Conservation (phyloP, 1,140 invertebrate species). For the Drosophila ambigua region DNA sequence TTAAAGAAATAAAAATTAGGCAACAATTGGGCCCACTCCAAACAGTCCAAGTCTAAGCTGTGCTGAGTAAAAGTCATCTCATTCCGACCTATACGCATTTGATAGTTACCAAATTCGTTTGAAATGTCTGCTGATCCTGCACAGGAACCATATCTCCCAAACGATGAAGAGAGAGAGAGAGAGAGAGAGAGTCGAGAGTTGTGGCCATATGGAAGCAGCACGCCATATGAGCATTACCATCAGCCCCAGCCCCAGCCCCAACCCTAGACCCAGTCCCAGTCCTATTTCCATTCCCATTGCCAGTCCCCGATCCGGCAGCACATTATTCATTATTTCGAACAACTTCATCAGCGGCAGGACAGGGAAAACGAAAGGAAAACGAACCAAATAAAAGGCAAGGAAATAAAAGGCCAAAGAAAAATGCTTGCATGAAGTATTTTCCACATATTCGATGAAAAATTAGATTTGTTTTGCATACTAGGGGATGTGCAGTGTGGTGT, state of each 20-base stretch:
- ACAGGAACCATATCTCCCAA: background rate
- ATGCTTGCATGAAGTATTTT: constrained; percentile 35
- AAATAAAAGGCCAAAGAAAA: background rate
- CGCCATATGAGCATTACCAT: constrained; percentile 71
- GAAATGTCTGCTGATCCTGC: background rate
- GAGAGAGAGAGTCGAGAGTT: constrained; percentile 15
- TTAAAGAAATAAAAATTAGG: too few relatives aligned
- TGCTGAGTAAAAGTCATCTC: too few relatives aligned
- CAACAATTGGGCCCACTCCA: too few relatives aligned
- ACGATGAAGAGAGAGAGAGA: constrained; percentile 13
- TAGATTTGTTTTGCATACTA: constrained; percentile 76
- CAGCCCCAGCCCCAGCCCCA: background rate
- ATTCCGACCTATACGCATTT: too few relatives aligned
- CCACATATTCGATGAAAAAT: constrained; percentile 76
- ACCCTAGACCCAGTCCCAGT: background rate
- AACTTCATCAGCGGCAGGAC: constrained; percentile 45
- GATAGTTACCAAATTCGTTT: background rate
- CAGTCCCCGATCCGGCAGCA: constrained; percentile 18
- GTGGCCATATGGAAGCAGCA: constrained; percentile 25
- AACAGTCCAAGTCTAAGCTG: too few relatives aligned
- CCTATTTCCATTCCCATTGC: background rate
- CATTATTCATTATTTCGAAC: constrained; percentile 70
- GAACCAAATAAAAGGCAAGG: background rate
- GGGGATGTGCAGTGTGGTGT: background rate
- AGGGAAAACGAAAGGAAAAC: background rate